Evolutionary conservation across 2,888 invertebrate genomes (phyloP), one percentile per base, ranked within the genome.

Genomic region (Rhingia rostrata): DNA sequence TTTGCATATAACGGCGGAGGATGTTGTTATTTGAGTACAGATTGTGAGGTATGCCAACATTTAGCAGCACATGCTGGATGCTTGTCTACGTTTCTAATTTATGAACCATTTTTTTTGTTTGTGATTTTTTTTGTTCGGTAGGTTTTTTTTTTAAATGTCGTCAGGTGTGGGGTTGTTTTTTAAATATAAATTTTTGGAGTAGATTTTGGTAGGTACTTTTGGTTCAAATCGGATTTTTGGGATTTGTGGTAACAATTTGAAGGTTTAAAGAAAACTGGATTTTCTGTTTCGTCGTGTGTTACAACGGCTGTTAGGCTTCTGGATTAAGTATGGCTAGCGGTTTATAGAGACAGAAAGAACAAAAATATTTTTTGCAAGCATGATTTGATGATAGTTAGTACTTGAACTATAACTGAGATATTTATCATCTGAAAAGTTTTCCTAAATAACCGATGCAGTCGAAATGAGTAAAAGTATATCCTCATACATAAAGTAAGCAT

Each of bases 1-100:
- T 84, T 84, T 84, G 83, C 83, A 84, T 84, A 79, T 53, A 45
- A 37, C 72, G 43, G 32, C 58, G 51, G 30, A 35, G 56, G 61
- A 63, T 35, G 2, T 58, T 43, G 30, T 37, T 79, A 60, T 79
- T 74, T 81, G 30, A 41, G 33, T 70, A 37, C 39, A 32, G 66
- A 60, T 75, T 56, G 61, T 49, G 49, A 58, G 37, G 9, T 51
- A 14, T 12, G 32, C 53, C 33, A 66, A 37, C 32, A 33, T 45
- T 70, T 60, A 58, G 14, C 51, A 80, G 67, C 10, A 49, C 5
- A n/a, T 63, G 10, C 39, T 41, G 54, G 41, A 60, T 33, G 49
- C 49, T 63, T 22, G 61, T 45, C 45, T 43, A 45, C 32, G 22
- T 4, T 33, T 66, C 14, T 49, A 51, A 66, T 64, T 51, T 39